These are phyloP conservation scores for Melozone crissalis DNA, from an alignment of 2,113 vertebrate genomes.

Conservation along the genomic window DNA sequence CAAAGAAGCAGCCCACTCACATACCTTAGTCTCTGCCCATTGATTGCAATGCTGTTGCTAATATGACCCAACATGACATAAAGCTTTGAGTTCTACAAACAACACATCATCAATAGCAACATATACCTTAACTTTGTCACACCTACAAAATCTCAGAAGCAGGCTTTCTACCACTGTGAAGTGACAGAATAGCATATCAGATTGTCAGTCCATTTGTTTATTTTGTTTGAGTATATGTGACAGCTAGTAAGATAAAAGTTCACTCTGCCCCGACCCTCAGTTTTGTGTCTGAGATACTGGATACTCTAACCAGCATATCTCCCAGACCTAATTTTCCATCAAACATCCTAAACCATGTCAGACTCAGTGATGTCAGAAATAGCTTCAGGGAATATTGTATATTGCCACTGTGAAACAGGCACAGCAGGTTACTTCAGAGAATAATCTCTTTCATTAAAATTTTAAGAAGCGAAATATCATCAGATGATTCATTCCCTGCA, in stretches of 20 bases:
- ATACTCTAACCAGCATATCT: neutral
- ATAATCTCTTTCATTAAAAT: conserved; percentile 50
- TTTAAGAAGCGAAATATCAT: conserved; percentile 29
- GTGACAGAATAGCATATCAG: neutral
- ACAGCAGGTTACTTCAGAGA: conserved; percentile 38
- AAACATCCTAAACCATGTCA: conserved; percentile 18
- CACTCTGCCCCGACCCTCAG: neutral
- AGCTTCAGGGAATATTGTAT: conserved; percentile 26
- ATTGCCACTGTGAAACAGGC: neutral
- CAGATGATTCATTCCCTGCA: conserved; percentile 21
- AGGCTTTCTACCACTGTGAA: neutral
- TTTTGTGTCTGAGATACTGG: fast-evolving
- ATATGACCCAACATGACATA: neutral
- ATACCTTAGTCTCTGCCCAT: neutral
- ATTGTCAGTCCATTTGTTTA: neutral
- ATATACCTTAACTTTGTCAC: neutral
- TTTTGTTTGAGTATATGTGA: neutral
- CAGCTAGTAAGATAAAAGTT: neutral
- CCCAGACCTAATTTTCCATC: neutral
- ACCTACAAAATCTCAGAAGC: neutral
- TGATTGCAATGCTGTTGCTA: neutral
- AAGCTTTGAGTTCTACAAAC: neutral
- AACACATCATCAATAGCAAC: neutral
- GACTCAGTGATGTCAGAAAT: conserved; percentile 20
- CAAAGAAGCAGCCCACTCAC: neutral